These are phyloP conservation scores for Schizopygopsis malacanthus DNA, from an alignment of 2,797 vertebrate species.

Conservation along the genomic window DNA sequence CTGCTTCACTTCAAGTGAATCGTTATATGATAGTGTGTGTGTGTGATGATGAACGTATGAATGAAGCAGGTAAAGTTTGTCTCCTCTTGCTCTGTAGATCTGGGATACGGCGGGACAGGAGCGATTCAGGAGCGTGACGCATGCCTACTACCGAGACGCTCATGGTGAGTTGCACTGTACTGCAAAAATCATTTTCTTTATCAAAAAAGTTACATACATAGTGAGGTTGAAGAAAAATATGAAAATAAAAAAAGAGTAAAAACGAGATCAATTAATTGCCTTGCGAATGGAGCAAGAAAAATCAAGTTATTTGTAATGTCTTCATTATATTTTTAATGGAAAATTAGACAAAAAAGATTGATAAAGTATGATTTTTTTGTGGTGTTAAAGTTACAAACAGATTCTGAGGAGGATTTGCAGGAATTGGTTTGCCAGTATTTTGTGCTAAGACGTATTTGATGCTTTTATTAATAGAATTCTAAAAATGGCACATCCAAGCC, in stretches of 20 bases:
- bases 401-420: not conserved
- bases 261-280: not conserved
- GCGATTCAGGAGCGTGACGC: slow-evolving; percentile 81
- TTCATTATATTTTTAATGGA: not conserved
- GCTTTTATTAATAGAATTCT: slow-evolving; percentile 31
- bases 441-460: not conserved
- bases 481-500: not conserved
- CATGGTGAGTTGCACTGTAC: slow-evolving; percentile 73
- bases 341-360: not conserved
- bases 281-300: not conserved
- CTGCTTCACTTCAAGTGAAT: not conserved
- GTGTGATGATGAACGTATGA: not conserved
- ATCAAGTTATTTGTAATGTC: not conserved
- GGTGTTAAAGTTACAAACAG: not conserved
- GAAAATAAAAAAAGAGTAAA: not conserved
- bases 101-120: slow-evolving; percentile 86
- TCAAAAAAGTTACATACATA: not conserved
- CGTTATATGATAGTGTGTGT: not conserved
- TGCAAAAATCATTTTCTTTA: not conserved
- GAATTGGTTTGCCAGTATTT: not conserved
- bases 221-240: not conserved
- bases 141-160: slow-evolving; percentile 82
- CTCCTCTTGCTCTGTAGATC: slow-evolving; percentile 68
- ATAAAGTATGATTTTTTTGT: not conserved
- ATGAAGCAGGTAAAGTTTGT: not conserved